A percentile compares a stretch with the other conserved stretches of the same genome.
These are phyloP conservation scores for Melanostoma mellinum DNA, from an alignment of 2,888 invertebrate genomes.

Conservation along the genomic window DNA sequence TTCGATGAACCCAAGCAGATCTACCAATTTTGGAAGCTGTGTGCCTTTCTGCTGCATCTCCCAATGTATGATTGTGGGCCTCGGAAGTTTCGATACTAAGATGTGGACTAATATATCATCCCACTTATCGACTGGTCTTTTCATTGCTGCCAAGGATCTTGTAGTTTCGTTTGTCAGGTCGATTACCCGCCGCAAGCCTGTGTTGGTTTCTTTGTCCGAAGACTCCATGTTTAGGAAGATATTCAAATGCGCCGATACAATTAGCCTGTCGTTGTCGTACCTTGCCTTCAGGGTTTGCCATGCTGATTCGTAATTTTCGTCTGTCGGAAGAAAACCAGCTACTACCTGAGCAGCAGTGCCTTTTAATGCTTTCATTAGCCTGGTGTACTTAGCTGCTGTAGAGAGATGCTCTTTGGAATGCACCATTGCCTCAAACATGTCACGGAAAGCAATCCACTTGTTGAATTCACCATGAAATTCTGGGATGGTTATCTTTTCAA, in stretches of 20 bases:
- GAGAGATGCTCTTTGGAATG: constrained; percentile 25
- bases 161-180: constrained; percentile 22
- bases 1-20: constrained; percentile 30
- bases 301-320: constrained; percentile 35
- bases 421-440: constrained; percentile 33
- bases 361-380: constrained; percentile 34
- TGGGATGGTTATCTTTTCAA: constrained; percentile 29
- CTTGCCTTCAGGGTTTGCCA: constrained; percentile 34
- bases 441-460: constrained; percentile 6
- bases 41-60: constrained; percentile 38
- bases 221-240: constrained; percentile 19
- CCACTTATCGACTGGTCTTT: constrained; percentile 30
- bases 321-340: constrained; percentile 35
- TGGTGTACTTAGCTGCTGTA: constrained; percentile 36
- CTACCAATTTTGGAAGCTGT: constrained; percentile 18
- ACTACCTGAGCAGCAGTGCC: constrained; percentile 38
- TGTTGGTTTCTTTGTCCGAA: constrained; percentile 38
- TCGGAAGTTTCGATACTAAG: constrained; percentile 20
- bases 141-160: constrained; percentile 16
- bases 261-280: constrained; percentile 28
- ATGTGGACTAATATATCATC: constrained; percentile 22
- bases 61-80: constrained; percentile 39
- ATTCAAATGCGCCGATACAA: constrained; percentile 26
- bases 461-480: constrained; percentile 35
- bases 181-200: constrained; percentile 33